Evolutionary conservation across 2,113 vertebrate genomes (phyloP).

Genomic region (Pedetes capensis): DNA sequence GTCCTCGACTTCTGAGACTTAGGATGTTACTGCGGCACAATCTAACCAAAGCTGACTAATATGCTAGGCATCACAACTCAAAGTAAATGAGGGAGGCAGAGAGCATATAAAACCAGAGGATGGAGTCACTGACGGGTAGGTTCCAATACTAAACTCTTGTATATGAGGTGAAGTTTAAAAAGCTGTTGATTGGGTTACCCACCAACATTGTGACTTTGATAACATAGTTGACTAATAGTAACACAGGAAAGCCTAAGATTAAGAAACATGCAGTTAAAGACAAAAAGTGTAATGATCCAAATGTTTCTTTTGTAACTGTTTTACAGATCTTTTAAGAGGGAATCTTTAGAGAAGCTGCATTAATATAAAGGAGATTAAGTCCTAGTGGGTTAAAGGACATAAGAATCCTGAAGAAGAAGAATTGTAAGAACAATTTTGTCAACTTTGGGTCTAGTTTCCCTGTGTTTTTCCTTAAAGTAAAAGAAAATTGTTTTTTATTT

Average conservation of each 20-base stretch:
- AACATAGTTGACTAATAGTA: neutral
- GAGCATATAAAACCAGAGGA: accelerated
- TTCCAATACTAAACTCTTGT: neutral
- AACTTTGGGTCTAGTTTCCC: neutral
- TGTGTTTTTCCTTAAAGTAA: neutral
- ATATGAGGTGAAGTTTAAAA: neutral
- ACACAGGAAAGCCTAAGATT: neutral
- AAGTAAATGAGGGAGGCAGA: neutral
- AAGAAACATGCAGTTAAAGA: neutral
- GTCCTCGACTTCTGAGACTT: neutral
- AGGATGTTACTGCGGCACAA: neutral
- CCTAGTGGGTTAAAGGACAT: no score
- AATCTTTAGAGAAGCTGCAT: no score
- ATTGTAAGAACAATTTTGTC: neutral
- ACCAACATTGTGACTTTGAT: neutral
- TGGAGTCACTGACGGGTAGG: neutral
- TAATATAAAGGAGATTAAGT: no score
- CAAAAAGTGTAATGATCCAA: neutral
- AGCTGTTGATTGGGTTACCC: neutral
- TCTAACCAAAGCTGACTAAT: neutral
- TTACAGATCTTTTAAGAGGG: neutral
- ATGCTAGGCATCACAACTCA: neutral
- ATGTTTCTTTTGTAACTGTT: neutral
- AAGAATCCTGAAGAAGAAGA: no score
- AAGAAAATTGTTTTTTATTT: constrained; percentile 11